phyloP scores from a whole-genome alignment of 2,113 vertebrate species.

The Sialia sialis region DNA sequence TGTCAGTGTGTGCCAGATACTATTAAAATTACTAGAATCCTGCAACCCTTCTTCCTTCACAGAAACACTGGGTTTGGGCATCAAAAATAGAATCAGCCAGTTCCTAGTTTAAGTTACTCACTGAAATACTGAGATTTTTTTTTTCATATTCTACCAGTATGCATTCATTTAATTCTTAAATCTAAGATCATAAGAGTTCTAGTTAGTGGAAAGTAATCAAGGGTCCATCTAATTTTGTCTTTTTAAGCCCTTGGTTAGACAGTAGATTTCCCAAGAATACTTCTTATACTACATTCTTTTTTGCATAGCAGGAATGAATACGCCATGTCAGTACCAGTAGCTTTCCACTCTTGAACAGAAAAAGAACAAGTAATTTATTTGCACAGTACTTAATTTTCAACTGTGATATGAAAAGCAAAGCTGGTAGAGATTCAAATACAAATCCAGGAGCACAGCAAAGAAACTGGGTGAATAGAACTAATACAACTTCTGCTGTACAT shows the following conservation, averaged over 20 bases:
- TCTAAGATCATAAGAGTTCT: background rate
- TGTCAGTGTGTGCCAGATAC: background rate
- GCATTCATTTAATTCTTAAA: background rate
- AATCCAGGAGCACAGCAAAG: background rate
- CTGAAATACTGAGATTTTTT: background rate
- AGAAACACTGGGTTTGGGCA: background rate
- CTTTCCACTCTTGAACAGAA: background rate
- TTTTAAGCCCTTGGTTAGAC: background rate
- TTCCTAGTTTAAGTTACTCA: background rate
- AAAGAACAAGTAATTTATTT: background rate
- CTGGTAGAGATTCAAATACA: background rate
- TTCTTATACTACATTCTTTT: background rate
- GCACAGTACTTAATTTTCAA: background rate
- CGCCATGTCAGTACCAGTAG: background rate
- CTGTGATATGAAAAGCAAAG: background rate
- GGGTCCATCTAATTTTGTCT: background rate
- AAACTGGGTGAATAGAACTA: background rate
- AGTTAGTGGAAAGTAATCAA: background rate
- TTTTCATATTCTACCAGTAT: background rate
- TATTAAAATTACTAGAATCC: background rate
- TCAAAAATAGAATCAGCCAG: background rate
- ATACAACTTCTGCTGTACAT: background rate
- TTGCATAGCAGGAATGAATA: background rate
- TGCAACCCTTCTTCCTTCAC: background rate
- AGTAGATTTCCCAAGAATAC: background rate